Evolutionary conservation across 2,113 vertebrate species (phyloP).

Genomic region (Cyprinus carpio): DNA sequence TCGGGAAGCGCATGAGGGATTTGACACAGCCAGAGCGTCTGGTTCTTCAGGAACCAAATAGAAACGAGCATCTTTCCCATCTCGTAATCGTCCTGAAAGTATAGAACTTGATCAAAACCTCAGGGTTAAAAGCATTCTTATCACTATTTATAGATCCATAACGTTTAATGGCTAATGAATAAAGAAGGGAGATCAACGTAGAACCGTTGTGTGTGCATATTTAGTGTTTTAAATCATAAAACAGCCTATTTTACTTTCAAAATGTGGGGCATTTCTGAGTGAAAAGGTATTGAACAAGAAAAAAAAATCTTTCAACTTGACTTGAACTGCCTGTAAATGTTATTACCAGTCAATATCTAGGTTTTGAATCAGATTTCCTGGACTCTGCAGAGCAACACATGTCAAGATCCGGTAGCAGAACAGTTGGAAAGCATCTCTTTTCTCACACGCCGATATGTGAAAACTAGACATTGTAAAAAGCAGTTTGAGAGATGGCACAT

Average conservation of each 20-base stretch:
- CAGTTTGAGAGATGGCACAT: constrained; percentile 40
- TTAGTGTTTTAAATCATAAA: neutral
- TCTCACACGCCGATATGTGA: constrained; percentile 31
- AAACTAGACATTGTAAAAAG: neutral
- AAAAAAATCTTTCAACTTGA: neutral
- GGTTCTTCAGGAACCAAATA: constrained; percentile 47
- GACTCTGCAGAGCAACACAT: constrained; percentile 3
- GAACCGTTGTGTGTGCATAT: neutral
- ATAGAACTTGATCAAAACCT: neutral
- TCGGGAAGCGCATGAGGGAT: constrained; percentile 65
- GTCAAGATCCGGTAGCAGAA: neutral
- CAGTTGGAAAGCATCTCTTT: constrained; percentile 17
- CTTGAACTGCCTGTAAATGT: neutral
- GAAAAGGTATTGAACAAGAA: neutral
- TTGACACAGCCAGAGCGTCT: constrained; percentile 56
- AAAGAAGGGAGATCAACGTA: no score
- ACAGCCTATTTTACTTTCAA: neutral
- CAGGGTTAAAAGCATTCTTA: neutral
- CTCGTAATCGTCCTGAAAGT: neutral
- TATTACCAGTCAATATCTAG: neutral
- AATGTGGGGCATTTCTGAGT: neutral
- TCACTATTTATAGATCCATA: neutral
- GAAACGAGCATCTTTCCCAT: neutral
- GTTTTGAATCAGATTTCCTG: constrained; percentile 30
- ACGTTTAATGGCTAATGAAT: neutral